Evolutionary conservation across 2,888 invertebrate genomes (phyloP), one percentile per base, ranked within the genome.

Genomic region (Trichopoda pennipes): DNA sequence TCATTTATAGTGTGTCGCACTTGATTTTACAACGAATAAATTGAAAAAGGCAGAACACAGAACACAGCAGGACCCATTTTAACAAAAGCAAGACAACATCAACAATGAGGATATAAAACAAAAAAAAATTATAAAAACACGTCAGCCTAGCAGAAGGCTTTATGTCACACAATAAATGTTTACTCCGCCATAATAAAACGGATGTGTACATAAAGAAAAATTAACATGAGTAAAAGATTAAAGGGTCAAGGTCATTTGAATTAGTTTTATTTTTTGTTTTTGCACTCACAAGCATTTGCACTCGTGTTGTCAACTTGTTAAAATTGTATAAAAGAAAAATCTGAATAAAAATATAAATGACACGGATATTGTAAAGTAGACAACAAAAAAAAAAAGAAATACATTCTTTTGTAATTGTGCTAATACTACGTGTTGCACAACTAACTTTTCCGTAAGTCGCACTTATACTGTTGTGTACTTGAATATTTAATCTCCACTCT

Each of bases 211-310:
- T 28, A 61, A 32, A 44, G 38, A 68, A 55, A 61, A 17, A 32
- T 55, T 14, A 70, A 61, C 68, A 72, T 72, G 75, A 58, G 76
- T 73, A 73, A 63, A 35, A 44, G 56, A 79, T 79, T 75, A 79
- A 79, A 82, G 68, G 82, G 82, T 82, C 82, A 82, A 82, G 82
- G 82, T 79, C 75, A 68, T 72, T 72, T 42, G 6, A 2, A 6
- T 28, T 28, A 28, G 1, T 2, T 28, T n/a, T n/a, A n/a, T n/a
- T n/a, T 28, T 28, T 4, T 16, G n/a, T 3, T 47, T 2, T 44
- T 17, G 8, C 21, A 35, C 47, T 12, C 3, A 3, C 10, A 21
- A 32, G 7, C 44, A 51, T 16, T 49, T n/a, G 17, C 28, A 42
- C 42, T 28, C 7, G 8, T 28, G 28, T 28, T 38, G 12, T 35